phyloP scores from a whole-genome alignment of 1,140 invertebrate species.

The Drosophila melanogaster region DNA sequence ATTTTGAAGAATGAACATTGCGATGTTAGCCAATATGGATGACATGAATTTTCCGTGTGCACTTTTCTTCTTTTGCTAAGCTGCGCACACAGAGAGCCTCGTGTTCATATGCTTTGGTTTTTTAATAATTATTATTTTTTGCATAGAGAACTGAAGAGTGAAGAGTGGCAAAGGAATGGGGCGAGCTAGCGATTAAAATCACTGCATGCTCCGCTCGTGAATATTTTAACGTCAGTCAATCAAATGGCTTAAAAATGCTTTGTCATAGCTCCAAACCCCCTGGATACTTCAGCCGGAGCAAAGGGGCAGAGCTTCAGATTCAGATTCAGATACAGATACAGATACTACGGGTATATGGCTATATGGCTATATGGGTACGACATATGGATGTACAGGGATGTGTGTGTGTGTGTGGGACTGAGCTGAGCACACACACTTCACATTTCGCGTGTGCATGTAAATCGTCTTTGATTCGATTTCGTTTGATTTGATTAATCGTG shows the following conservation, averaged over 20 bases:
- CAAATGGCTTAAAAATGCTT: constrained; percentile 83
- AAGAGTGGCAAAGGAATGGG: constrained; percentile 68
- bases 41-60: constrained; percentile 10
- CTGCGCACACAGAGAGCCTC: constrained; percentile 28
- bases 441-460: constrained; percentile 66
- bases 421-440: constrained; percentile 15
- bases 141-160: constrained; percentile 70
- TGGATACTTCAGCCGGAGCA: constrained; percentile 4
- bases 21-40: not conserved
- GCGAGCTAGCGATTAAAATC: constrained; percentile 76
- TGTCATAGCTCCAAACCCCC: constrained; percentile 61
- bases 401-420: constrained; percentile 5
- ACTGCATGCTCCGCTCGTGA: constrained; percentile 69
- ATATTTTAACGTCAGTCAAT: constrained; percentile 83
- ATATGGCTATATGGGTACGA: not conserved
- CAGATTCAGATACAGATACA: constrained; percentile 14
- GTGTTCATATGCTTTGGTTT: constrained; percentile 71
- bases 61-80: constrained; percentile 31
- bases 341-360: constrained; percentile 1
- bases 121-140: constrained; percentile 81
- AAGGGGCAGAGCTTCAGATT: constrained; percentile 26
- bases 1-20: no score
- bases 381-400: not conserved
- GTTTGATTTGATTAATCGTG: constrained; percentile 82
- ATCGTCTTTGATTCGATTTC: constrained; percentile 81